These are phyloP conservation scores for Fulica atra DNA, from an alignment of 2,113 vertebrate genomes.

Conservation along the genomic window DNA sequence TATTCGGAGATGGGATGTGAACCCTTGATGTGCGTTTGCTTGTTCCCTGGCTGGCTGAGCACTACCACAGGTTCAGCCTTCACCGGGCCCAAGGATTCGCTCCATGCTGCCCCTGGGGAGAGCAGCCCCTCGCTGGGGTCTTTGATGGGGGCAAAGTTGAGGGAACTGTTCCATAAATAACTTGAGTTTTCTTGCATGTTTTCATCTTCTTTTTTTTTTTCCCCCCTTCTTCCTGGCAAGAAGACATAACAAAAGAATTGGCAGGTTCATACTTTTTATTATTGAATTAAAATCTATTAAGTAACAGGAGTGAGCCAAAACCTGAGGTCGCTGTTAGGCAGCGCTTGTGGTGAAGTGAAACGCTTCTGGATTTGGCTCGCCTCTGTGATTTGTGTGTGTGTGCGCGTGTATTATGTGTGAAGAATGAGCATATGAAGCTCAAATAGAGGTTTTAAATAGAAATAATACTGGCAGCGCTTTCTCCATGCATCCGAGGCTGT, in stretches of 20 bases:
- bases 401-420: not conserved
- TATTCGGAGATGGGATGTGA: not conserved
- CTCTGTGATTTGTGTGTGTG: not conserved
- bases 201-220: not conserved
- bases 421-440: not conserved
- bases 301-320: slow-evolving; percentile 4
- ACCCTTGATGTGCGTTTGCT: not conserved
- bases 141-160: not conserved
- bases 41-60: not conserved
- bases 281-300: slow-evolving; percentile 54
- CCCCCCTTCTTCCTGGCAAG: not conserved
- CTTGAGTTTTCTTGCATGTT: not conserved
- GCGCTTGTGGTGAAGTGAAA: not conserved
- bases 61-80: not conserved
- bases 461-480: slow-evolving; percentile 31
- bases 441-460: slow-evolving; percentile 36
- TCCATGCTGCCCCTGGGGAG: not conserved
- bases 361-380: not conserved
- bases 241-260: not conserved
- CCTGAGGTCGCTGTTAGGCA: not conserved
- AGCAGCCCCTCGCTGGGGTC: not conserved
- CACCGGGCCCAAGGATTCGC: not conserved
- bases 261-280: not conserved
- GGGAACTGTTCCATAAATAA: not conserved
- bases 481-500: not conserved